These are phyloP conservation scores for Guaruba guarouba DNA, from an alignment of 2,113 vertebrate species.

Conservation along the genomic window DNA sequence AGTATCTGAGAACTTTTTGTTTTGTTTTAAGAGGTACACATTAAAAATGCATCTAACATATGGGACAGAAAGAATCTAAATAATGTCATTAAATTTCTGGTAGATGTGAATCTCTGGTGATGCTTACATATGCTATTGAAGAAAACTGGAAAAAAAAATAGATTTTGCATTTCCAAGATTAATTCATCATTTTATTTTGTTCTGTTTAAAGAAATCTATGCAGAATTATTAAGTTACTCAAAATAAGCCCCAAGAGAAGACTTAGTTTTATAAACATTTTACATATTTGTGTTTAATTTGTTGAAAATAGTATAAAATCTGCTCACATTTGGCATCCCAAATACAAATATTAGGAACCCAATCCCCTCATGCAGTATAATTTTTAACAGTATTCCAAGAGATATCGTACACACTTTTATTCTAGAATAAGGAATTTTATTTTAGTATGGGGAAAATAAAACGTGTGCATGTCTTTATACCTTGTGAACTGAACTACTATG, in stretches of 20 bases:
- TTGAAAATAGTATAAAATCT: constrained; percentile 77
- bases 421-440: neutral
- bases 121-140: constrained; percentile 4
- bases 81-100: constrained; percentile 61
- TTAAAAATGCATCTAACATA: constrained; percentile 74
- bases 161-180: constrained; percentile 17
- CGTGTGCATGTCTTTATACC: neutral
- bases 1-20: constrained; percentile 53
- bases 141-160: neutral
- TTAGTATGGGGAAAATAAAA: neutral
- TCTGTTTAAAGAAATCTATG: constrained; percentile 54
- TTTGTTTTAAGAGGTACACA: constrained; percentile 63
- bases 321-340: constrained; percentile 75
- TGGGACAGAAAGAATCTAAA: constrained; percentile 56
- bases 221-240: constrained; percentile 70
- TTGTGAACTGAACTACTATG: neutral
- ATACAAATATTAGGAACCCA: constrained; percentile 77
- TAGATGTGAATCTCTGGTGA: constrained; percentile 45
- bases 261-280: constrained; percentile 75
- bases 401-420: constrained; percentile 22
- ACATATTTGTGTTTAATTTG: constrained; percentile 77
- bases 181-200: neutral
- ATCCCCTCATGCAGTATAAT: constrained; percentile 53
- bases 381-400: constrained; percentile 53
- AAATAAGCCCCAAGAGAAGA: constrained; percentile 72